Base-by-base conservation (phyloP, 1,140 invertebrate genomes). In the Stratiolaelaps scimitus region DNA sequence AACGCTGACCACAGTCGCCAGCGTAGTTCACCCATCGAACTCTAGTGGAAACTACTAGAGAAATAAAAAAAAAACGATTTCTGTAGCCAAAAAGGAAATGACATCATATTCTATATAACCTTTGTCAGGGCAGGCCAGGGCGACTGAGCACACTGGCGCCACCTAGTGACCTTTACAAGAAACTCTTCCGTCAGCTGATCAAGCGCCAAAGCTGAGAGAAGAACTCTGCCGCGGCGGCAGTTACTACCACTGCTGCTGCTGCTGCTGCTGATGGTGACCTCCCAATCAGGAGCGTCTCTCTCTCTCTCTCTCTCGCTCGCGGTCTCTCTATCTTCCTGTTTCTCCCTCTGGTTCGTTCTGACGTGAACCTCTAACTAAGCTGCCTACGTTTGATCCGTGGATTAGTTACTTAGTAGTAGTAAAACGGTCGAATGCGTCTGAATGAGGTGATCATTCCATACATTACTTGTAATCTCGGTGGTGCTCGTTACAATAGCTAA, bases 121-220 rank as follows among this genome's bases (percentile, higher is more conserved):
- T 60, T 60, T 60, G 23, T 34, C 26, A 29, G 53, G 53, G 53
- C 53, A 60, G 53, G 34, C 53, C 34, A 34, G 15, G 53, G 53
- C 20, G 13, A 23, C 34, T 60, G 53, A n/a, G 17, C 26, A 26
- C 10, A 4, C 26, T 60, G 23, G 53, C 53, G 53, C 53, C 53
- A 17, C 20, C 53, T 60, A 23, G 53, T 10, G 23, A 15, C 34
- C 13, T 15, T 20, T 15, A 4, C 4, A 23, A 17, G 26, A 26
- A 23, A 1, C 20, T 6, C 34, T 40, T 4, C 34, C 34, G 10
- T 40, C 34, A 40, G 34, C 34, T 40, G 34, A 40, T 40, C 34
- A 40, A 60, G 15, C 23, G 26, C 26, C 53, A 20, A 26, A 15
- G 23, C 15, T 15, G 26, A n/a, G 26, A 60, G 53, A 15, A 29